Evolutionary conservation across 2,888 invertebrate genomes (phyloP), one percentile per base, ranked within the genome.

Genomic region (Hypena proboscidalis): DNA sequence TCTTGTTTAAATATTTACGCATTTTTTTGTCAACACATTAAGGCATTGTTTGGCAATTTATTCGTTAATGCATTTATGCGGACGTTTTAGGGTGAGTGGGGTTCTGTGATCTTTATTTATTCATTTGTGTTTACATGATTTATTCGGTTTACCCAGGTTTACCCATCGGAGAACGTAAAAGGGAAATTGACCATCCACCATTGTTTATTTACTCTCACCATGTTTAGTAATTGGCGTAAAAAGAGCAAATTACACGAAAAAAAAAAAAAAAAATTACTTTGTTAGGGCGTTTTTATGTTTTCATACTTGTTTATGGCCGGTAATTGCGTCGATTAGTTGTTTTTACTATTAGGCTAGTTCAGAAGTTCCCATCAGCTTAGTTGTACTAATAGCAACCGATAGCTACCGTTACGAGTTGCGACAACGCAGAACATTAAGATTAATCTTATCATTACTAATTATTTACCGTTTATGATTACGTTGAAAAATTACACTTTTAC

Each of bases 381-480:
- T 42, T 14, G 21, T 30, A 47, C 41, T 56, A 63, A 58, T 61
- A 33, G 59, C 41, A 19, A 38, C 7, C 43, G 41, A 35, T 35
- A 29, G 42, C 35, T 34, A 35, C 39, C 51, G 48, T 59, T 52
- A 42, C 44, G 26, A 45, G 44, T 43, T 43, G 55, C 40, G 62
- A 58, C 61, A 80, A 67, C 71, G 74, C 60, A 38, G 55, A 71
- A 72, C 77, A 71, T 83, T 83, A 79, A 75, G 77, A 80, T 83
- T 75, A 75, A 65, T 58, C 57, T 77, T 80, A 80, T 78, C 79
- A 53, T 37, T 46, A 72, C 79, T 82, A 84, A 85, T 84, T 83
- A 77, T 75, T 81, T 81, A 47, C 39, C 38, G 37, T 39, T 58
- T 48, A 41, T 49, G 41, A 55, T 52, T 63, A 56, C 46, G 37